phyloP scores from a whole-genome alignment of 2,797 vertebrate species.

The Paramormyrops hopkinsi region DNA sequence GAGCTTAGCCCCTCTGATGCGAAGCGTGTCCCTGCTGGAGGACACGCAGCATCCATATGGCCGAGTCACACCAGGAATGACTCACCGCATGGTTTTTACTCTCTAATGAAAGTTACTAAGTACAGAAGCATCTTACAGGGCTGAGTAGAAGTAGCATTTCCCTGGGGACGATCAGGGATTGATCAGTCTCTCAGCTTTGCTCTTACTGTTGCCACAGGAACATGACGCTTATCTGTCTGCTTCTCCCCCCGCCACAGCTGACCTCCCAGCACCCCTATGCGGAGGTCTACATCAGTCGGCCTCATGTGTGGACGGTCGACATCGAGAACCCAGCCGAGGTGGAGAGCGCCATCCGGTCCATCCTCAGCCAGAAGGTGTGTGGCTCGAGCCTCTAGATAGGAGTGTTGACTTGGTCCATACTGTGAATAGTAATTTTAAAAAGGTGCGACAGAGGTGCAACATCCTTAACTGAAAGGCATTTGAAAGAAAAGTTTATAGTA shows the following conservation, averaged over 20 bases:
- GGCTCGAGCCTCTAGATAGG: neutral
- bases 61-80: neutral
- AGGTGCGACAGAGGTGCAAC: neutral
- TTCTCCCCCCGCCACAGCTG: conserved; percentile 56
- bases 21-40: neutral
- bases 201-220: neutral
- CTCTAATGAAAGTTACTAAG: neutral
- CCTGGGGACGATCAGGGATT: neutral
- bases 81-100: neutral
- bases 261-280: conserved; percentile 96
- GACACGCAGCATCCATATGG: neutral
- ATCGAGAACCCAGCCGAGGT: conserved; percentile 82
- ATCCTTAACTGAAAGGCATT: neutral
- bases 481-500: neutral
- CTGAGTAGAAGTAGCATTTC: neutral
- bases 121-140: neutral
- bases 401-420: neutral
- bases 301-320: conserved; percentile 95
- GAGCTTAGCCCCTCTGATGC: neutral
- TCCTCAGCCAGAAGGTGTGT: conserved; percentile 88
- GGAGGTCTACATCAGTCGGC: conserved; percentile 90
- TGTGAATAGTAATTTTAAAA: neutral
- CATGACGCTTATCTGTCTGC: neutral
- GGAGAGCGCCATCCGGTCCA: conserved; percentile 81
- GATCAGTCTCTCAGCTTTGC: neutral